Evolutionary conservation across 1,140 invertebrate species (phyloP), one percentile per base, ranked within the genome.

Genomic region (Drosophila subpulchrella): DNA sequence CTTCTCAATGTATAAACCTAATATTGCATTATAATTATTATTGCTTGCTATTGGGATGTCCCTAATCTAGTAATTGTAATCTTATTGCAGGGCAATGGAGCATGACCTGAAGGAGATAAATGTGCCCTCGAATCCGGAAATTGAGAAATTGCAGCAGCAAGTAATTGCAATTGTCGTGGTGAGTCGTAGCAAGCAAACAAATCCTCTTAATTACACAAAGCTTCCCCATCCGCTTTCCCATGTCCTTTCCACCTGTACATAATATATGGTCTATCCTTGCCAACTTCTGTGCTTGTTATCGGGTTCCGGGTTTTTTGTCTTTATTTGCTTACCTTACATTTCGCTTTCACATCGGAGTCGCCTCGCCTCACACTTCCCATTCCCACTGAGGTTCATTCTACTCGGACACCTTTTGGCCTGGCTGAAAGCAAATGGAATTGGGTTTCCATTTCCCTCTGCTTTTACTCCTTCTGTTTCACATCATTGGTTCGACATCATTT

Each of bases 121-220:
- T 78, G 82, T 91, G 58, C 90, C 90, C n/a, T 84, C 82, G 17
- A 90, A 90, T 90, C 80, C 84, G 62, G 91, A 92, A 75, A 91
- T 92, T 50, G 83, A 92, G 59, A 90, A 92, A 56, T 56, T 92
- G 63, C 92, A 92, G 60, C 84, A 86, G 60, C 91, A 92, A 90
- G 92, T 92, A 11, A 91, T 90, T 76, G 90, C 85, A 39, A 92
- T 92, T 73, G 91, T 92, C 57, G 82, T 91, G 91, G 92, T 92
- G 72, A 86, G 91, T 91, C 38, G 12, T 24, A 66, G 39, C 65
- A 11, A 76, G 50, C 50, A 65, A 65, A 58, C 66, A 57, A 78
- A 62, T 80, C 60, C 56, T 63, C 47, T 72, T 65, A 56, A 72
- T 72, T 71, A 71, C 32, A 44, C 68, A 24, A 58, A 71, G 66